Conservation (phyloP, 2,797 vertebrate species). For the Enteromius unitaeniatus region DNA sequence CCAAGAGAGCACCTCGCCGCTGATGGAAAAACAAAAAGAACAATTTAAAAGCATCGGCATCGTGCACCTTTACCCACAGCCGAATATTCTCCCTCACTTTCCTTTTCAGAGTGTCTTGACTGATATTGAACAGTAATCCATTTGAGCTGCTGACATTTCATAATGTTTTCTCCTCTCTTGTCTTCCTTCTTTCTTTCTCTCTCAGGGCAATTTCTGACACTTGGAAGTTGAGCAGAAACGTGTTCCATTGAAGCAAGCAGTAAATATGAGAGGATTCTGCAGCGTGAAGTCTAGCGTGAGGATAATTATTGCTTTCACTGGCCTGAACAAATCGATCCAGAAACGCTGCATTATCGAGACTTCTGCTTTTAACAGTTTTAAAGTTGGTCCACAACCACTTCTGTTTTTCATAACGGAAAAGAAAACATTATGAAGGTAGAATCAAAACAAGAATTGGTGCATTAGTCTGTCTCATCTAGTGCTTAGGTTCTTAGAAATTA, state of each 20-base stretch:
- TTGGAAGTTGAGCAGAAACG: conserved; percentile 67
- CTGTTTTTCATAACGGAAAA: conserved; percentile 32
- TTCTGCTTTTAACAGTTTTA: conserved; percentile 19
- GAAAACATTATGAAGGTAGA: neutral
- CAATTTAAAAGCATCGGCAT: conserved; percentile 85
- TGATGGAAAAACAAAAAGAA: conserved; percentile 84
- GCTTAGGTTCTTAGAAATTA: neutral
- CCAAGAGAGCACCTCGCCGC: conserved; percentile 76
- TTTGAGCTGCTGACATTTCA: conserved; percentile 81
- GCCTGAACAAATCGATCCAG: conserved; percentile 30
- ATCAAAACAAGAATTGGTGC: neutral
- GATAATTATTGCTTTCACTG: conserved; percentile 42
- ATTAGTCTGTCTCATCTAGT: neutral
- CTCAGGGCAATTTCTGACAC: conserved; percentile 72
- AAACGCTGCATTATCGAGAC: conserved; percentile 38
- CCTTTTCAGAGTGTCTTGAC: conserved; percentile 72
- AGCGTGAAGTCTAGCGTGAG: conserved; percentile 44
- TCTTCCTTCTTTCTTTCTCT: conserved; percentile 52
- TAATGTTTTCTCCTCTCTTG: conserved; percentile 71
- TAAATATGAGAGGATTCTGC: conserved; percentile 41
- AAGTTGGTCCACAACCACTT: conserved; percentile 14
- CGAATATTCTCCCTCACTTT: conserved; percentile 39
- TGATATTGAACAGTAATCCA: conserved; percentile 86
- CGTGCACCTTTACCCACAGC: conserved; percentile 53
- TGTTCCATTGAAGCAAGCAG: conserved; percentile 68